These are phyloP conservation scores for Mormyrus proboscirostris DNA, from an alignment of 2,797 vertebrate genomes.

Conservation along the genomic window DNA sequence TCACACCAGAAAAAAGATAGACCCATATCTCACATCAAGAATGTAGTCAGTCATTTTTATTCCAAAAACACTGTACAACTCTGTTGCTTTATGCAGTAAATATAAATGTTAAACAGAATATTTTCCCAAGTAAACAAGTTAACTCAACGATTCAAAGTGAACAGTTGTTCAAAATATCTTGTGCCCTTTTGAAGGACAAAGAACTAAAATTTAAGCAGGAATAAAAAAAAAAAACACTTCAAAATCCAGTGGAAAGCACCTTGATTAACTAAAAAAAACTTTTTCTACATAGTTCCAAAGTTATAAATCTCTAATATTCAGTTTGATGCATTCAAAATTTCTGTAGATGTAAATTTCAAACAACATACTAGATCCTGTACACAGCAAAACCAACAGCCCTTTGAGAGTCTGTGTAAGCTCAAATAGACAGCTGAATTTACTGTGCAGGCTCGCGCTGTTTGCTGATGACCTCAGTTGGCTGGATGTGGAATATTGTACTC, in stretches of 20 bases:
- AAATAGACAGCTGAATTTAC: background rate
- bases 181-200: background rate
- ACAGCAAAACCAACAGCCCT: background rate
- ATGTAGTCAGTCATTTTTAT: slow-evolving; percentile 32
- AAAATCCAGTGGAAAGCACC: background rate
- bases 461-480: background rate
- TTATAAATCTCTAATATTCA: background rate
- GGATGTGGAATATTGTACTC: background rate
- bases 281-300: background rate
- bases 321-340: background rate
- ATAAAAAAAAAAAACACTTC: background rate
- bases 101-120: slow-evolving; percentile 43
- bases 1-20: background rate
- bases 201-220: background rate
- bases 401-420: background rate
- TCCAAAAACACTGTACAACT: slow-evolving; percentile 18
- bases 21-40: background rate
- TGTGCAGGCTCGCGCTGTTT: background rate
- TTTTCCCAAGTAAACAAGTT: slow-evolving; percentile 14
- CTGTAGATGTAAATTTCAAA: background rate
- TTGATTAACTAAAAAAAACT: background rate
- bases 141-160: slow-evolving; percentile 1
- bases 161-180: background rate
- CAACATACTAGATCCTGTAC: background rate
- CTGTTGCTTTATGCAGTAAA: slow-evolving; percentile 1